Conservation (phyloP, 2,888 invertebrate species). For the Elegia similella region DNA sequence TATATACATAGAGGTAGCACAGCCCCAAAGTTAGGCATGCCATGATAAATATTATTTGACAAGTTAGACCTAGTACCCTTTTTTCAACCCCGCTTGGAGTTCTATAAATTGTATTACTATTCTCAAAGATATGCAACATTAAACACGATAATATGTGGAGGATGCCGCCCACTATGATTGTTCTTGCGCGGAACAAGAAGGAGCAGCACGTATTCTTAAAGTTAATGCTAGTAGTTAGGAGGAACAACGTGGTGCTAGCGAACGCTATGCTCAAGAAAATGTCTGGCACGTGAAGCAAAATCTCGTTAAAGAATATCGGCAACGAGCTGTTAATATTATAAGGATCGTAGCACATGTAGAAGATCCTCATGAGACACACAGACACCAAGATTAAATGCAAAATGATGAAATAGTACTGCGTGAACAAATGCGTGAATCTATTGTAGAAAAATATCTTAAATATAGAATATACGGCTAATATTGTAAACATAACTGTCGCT, state of each 20-base stretch:
- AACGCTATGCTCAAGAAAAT: slow-evolving; percentile 95
- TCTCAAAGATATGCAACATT: slow-evolving; percentile 90
- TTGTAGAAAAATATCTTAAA: slow-evolving; percentile 93
- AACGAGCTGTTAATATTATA: slow-evolving; percentile 93
- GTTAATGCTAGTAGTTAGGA: slow-evolving; percentile 90
- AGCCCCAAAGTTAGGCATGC: slow-evolving; percentile 91
- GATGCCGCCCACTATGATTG: slow-evolving; percentile 89
- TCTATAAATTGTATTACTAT: slow-evolving; percentile 73
- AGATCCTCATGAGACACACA: slow-evolving; percentile 90
- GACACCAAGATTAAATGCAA: slow-evolving; percentile 91
- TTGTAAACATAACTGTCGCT: slow-evolving; percentile 91
- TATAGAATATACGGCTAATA: slow-evolving; percentile 91
- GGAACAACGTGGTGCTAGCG: slow-evolving; percentile 91
- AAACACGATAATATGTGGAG: slow-evolving; percentile 91
- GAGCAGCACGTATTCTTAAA: slow-evolving; percentile 87
- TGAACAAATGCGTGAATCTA: slow-evolving; percentile 92
- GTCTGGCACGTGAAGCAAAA: slow-evolving; percentile 91
- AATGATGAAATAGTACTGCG: slow-evolving; percentile 93
- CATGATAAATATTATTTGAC: slow-evolving; percentile 92
- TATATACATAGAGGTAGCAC: slow-evolving; percentile 92
- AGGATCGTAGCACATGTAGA: slow-evolving; percentile 94
- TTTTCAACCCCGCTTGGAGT: slow-evolving; percentile 71
- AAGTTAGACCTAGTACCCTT: slow-evolving; percentile 87
- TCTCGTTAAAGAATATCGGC: slow-evolving; percentile 89
- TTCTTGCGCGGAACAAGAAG: slow-evolving; percentile 88